Evolutionary conservation across 1,140 invertebrate genomes (phyloP).

Genomic region (Rhyacophila brunnea): DNA sequence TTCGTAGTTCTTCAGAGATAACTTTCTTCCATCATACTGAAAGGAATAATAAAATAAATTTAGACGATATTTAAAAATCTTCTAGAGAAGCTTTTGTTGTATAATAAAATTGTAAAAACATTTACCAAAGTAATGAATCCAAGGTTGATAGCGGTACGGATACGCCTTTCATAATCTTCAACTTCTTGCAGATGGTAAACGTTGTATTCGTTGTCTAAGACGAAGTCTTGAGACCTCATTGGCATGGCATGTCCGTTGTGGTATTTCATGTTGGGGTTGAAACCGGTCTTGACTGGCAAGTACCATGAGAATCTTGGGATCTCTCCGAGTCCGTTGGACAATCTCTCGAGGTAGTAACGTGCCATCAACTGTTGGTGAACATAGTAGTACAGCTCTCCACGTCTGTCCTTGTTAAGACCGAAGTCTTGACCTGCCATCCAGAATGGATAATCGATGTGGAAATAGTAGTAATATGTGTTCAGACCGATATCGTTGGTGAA

Average conservation of each 20-base stretch:
- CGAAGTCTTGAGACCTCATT: conserved; percentile 53
- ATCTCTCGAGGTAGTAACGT: conserved; percentile 67
- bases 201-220: conserved; percentile 47
- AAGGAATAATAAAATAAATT: not conserved
- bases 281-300: conserved; percentile 57
- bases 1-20: conserved; percentile 51
- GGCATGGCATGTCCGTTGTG: conserved; percentile 59
- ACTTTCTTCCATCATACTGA: conserved; percentile 43
- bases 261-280: conserved; percentile 57
- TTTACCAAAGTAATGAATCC: conserved; percentile 47
- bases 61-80: conserved; percentile 25
- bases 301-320: conserved; percentile 57
- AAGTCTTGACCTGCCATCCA: conserved; percentile 55
- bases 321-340: conserved; percentile 62
- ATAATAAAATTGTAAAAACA: not conserved
- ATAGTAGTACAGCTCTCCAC: conserved; percentile 65
- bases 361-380: conserved; percentile 60
- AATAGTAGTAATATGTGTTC: conserved; percentile 70
- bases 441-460: conserved; percentile 66
- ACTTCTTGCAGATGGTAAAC: conserved; percentile 48
- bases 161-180: conserved; percentile 53
- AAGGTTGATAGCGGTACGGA: conserved; percentile 56
- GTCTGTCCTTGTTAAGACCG: conserved; percentile 39
- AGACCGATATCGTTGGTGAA: conserved; percentile 71
- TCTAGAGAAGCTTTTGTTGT: not conserved